These are phyloP conservation scores for Pelodiscus sinensis DNA, from an alignment of 2,113 vertebrate species.

Conservation along the genomic window DNA sequence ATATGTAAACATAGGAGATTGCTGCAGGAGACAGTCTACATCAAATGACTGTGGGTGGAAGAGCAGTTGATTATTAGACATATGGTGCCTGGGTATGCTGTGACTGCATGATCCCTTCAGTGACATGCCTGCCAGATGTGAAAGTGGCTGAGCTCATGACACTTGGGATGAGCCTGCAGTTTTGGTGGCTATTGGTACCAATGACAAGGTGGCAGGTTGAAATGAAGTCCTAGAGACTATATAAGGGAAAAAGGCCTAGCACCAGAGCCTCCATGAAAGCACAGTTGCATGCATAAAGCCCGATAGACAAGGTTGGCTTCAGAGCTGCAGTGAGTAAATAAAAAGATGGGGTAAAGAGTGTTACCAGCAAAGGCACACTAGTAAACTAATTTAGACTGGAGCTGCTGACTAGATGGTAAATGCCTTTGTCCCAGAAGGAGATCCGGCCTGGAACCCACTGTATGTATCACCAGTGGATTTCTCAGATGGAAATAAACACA, in stretches of 20 bases:
- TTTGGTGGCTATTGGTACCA: rapidly evolving
- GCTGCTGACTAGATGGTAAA: no score
- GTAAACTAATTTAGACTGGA: no score
- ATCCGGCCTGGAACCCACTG: no score
- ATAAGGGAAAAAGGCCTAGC: neutral
- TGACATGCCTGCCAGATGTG: neutral
- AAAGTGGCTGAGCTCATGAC: neutral
- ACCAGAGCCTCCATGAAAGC: neutral
- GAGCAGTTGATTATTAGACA: neutral
- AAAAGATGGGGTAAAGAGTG: neutral
- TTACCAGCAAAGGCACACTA: no score
- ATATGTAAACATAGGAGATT: neutral
- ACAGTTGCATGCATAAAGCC: neutral
- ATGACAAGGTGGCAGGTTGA: neutral
- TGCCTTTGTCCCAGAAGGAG: no score
- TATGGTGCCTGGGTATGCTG: neutral
- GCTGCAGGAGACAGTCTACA: neutral
- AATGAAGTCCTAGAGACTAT: neutral
- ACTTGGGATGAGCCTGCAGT: neutral
- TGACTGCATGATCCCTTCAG: no score
- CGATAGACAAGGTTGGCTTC: neutral
- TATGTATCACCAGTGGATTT: no score
- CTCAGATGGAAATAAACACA: no score
- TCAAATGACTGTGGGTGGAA: neutral
- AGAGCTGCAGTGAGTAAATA: neutral